Base-by-base conservation (phyloP, 1,140 invertebrate genomes). In the Saxidomus purpurata region DNA sequence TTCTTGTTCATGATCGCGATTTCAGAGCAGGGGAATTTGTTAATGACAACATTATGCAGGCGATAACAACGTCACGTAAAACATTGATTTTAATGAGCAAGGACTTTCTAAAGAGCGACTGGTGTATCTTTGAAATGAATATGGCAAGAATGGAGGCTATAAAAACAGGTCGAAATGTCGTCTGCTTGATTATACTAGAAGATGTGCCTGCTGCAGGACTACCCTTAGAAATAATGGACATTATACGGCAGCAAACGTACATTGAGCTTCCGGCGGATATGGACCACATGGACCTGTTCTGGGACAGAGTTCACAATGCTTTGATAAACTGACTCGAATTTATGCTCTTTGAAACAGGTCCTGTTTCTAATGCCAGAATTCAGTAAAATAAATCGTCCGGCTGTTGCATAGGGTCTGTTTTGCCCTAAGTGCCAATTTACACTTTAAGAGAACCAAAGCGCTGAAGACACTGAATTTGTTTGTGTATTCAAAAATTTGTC, bases 1-100 rank as follows among this genome's bases (percentile, higher is more conserved):
- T 99, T 69, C 99, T 98, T 94, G 96, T 99, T 67, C 98, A 98
- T 94, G 98, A 98, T 95, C 96, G 98, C 22, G 98, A 99, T 95
- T 98, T 98, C 92, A 98, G 98, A 0, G 97, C 98, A 36, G 97
- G 98, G 0, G 97, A 97, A 79, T 97, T 96, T 93, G 97, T 97
- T 79, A 97, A 96, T 0, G 97, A 97, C 91, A 96, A 96, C 84
- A 96, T 97, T 71, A 92, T 97, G 40, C 95, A 95, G 77, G 96
- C 96, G 90, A 96, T 97, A 47, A 95, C 96, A 31, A 95, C 96
- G 61, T 97, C 97, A 92, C 96, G 96, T 71, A 97, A 96, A 93
- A 96, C 97, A n/a, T 93, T 97, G 59, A 94, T 97, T 47, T 93
- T 97, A 19, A 96, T 97, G 59, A 97, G 97, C 87, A 96, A 97